Base-by-base conservation (phyloP, 2,113 vertebrate species). In the Lepus timidus region DNA sequence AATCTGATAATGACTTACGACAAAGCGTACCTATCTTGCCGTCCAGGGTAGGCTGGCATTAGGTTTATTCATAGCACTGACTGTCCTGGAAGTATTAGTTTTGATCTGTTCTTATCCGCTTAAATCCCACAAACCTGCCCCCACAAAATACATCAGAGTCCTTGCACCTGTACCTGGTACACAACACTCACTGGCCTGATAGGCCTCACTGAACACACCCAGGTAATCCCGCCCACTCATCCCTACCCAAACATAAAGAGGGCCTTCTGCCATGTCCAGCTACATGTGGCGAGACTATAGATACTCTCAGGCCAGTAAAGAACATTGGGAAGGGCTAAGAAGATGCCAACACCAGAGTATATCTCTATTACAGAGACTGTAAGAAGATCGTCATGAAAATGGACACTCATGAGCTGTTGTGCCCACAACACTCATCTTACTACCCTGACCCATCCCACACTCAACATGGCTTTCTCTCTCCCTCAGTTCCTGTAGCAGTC, bases 31-130 rank as follows among this genome's bases (percentile, higher is more conserved):
- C 58, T 75, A 31, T 76, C 80, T 85, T 90, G 22, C 22, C 20
- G 33, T 58, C 14, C 55, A 88, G n/a, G 13, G 4, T 27, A 85
- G 65, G 39, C 13, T 73, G 19, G 36, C 44, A 74, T 31, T 82
- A 44, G 49, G 68, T 88, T 81, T 65, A 33, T 64, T 52, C 67
- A 93, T 1, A 67, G 39, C 33, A 81, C 11, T 9, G 58, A 85
- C 52, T 92, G 19, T 90, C n/a, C 49, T 55, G 58, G 9, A 78
- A 36, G 12, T 76, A 6, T 36, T 29, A 17, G n/a, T 61, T 92
- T 67, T 92, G 80, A 31, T 94, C 52, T 58, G 9, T 52, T 90
- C 67, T 95, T 85, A 74, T 33, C 29, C 86, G 39, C 55, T 92
- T 88, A 87, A 90, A 88, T 81, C 12, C 27, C 81, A 78, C 29